phyloP scores from a whole-genome alignment of 2,888 invertebrate species.

The Drosophila sordidapex region DNA sequence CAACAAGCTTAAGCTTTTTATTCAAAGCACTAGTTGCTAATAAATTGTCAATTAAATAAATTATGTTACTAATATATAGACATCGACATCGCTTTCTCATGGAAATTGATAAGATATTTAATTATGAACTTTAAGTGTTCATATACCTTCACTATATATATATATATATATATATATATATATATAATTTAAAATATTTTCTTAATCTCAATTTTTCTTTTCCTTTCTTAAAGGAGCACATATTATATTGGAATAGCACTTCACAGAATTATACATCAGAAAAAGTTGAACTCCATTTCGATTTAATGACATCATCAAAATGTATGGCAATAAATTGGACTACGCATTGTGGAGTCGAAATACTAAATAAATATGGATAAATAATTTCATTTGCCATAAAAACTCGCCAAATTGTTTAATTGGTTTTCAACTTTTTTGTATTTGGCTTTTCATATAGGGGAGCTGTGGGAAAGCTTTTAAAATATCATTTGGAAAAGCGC shows the following conservation, averaged over 20 bases:
- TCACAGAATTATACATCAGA: background rate
- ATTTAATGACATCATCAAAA: slow-evolving; percentile 22
- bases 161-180: too few species aligned
- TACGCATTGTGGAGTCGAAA: slow-evolving; percentile 3
- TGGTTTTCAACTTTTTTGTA: slow-evolving; percentile 53
- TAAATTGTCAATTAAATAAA: background rate
- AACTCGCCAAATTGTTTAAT: slow-evolving; percentile 66
- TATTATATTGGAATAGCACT: background rate
- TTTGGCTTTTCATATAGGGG: slow-evolving; percentile 8
- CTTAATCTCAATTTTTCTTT: background rate
- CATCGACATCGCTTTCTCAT: too few species aligned
- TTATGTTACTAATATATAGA: too few species aligned
- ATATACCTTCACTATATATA: too few species aligned
- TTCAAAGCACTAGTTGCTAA: background rate
- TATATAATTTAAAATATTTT: too few species aligned
- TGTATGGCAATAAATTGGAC: slow-evolving; percentile 29
- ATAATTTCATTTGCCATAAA: slow-evolving; percentile 45
- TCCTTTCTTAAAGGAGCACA: too few species aligned
- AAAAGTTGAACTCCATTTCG: background rate
- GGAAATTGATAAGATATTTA: too few species aligned
- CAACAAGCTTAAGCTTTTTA: too few species aligned
- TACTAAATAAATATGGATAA: slow-evolving; percentile 44
- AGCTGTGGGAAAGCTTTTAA: slow-evolving; percentile 71
- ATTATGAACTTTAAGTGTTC: too few species aligned
- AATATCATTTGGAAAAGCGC: slow-evolving; percentile 78